Percentiles rank a stretch among this genome's conserved stretches.
Conservation (phyloP, 2,113 vertebrate species). For the Saguinus midas region DNA sequence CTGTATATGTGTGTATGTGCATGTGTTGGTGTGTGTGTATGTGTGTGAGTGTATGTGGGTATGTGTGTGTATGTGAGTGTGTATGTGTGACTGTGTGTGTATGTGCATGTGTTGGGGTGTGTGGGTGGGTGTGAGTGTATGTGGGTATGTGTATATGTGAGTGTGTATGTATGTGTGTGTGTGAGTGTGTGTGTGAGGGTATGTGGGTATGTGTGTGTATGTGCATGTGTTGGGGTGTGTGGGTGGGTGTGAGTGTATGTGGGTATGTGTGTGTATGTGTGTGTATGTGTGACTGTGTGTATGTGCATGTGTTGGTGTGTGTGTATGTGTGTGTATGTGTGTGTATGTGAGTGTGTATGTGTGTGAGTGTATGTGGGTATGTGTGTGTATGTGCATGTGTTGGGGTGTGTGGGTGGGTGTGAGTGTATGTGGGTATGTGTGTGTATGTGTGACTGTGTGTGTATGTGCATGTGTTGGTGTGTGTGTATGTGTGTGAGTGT, state of each 20-base stretch:
- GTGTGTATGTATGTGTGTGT: not conserved
- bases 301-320: no score
- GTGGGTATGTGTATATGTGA: not conserved
- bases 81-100: no score
- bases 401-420: fast-evolving
- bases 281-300: no score
- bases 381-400: not conserved
- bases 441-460: not conserved
- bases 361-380: fast-evolving
- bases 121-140: not conserved
- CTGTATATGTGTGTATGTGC: not conserved
- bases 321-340: no score
- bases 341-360: not conserved
- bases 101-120: fast-evolving
- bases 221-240: no score
- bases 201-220: fast-evolving
- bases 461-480: not conserved
- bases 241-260: no score
- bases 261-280: no score
- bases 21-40: fast-evolving
- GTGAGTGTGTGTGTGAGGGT: no score
- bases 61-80: no score
- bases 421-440: no score
- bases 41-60: fast-evolving
- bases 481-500: not conserved